Evolutionary conservation across 2,113 vertebrate genomes (phyloP).

Genomic region (Bothrops jararaca): DNA sequence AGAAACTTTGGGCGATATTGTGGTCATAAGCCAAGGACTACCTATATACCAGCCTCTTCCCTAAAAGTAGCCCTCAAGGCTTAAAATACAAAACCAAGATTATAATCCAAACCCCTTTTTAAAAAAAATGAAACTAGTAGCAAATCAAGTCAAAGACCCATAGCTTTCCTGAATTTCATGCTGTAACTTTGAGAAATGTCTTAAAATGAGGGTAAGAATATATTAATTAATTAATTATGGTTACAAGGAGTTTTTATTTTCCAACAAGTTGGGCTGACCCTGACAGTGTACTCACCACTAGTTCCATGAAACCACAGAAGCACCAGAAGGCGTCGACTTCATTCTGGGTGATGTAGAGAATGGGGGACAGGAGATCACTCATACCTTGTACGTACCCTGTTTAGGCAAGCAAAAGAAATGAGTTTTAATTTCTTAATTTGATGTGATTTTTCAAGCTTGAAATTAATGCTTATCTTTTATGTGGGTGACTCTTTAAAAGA

Average conservation of each 20-base stretch:
- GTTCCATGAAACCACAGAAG: slow-evolving; percentile 89
- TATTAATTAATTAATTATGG: neutral
- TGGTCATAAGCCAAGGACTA: neutral
- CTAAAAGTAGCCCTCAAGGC: neutral
- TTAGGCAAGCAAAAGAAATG: neutral
- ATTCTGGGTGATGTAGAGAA: slow-evolving; percentile 85
- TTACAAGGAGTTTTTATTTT: neutral
- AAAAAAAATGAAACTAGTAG: neutral
- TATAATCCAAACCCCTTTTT: neutral
- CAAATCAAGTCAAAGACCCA: neutral
- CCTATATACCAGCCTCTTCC: neutral
- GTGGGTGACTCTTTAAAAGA: neutral
- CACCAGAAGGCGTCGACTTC: slow-evolving; percentile 96
- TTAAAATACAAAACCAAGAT: neutral
- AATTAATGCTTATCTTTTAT: neutral
- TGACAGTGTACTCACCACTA: slow-evolving; percentile 73
- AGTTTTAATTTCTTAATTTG: neutral
- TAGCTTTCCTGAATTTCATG: neutral
- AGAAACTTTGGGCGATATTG: neutral
- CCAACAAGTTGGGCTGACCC: neutral
- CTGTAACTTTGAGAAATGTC: neutral
- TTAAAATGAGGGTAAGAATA: neutral
- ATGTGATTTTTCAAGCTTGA: neutral
- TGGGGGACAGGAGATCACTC: slow-evolving; percentile 89
- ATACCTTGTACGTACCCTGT: slow-evolving; percentile 91